Evolutionary conservation across 2,797 vertebrate genomes (phyloP).

Genomic region (Alectoris magna): DNA sequence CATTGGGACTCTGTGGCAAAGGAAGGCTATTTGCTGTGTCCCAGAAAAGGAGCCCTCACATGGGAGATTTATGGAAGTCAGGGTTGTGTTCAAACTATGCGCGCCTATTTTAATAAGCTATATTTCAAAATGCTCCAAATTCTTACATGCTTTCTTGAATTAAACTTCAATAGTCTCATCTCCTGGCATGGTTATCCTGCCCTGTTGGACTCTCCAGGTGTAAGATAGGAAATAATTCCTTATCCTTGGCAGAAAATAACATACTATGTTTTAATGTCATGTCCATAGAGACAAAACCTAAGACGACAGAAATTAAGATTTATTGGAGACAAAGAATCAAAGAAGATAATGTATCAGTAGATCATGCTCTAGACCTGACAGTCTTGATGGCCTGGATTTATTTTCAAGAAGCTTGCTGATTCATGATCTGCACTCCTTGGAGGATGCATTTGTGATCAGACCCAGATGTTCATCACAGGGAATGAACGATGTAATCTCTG

Average conservation of each 20-base stretch:
- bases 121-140: background rate
- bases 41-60: background rate
- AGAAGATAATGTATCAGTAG: background rate
- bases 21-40: background rate
- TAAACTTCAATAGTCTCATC: background rate
- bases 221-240: background rate
- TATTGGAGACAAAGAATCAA: background rate
- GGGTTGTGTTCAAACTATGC: background rate
- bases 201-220: background rate
- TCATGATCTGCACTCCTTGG: background rate
- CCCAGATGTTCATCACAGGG: background rate
- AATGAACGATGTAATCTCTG: background rate
- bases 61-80: background rate
- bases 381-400: background rate
- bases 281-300: background rate
- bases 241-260: background rate
- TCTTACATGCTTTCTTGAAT: background rate
- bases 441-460: background rate
- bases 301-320: background rate
- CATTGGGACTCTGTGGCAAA: background rate
- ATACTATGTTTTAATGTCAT: background rate
- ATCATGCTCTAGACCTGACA: background rate
- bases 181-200: background rate
- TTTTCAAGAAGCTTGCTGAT: background rate
- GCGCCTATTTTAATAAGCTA: background rate